Conservation (phyloP, 2,797 vertebrate genomes). For the Argya squamiceps region DNA sequence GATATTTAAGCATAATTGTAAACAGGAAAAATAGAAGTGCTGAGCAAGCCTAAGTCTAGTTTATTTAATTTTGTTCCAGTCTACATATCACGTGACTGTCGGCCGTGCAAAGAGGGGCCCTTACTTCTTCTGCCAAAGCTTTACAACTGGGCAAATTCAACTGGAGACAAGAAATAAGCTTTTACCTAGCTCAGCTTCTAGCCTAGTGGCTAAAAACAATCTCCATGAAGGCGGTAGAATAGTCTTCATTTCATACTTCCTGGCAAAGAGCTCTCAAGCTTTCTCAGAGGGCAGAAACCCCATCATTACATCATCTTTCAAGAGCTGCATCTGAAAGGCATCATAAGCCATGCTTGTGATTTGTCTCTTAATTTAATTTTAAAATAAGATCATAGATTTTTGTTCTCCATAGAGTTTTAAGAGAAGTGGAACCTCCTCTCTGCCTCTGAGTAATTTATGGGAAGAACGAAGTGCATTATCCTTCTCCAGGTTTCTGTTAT, state of each 20-base stretch:
- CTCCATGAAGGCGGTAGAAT: neutral
- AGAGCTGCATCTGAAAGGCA: neutral
- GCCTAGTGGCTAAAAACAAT: neutral
- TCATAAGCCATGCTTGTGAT: neutral
- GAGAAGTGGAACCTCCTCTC: neutral
- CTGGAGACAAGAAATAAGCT: neutral
- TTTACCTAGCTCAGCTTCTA: neutral
- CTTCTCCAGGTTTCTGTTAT: neutral
- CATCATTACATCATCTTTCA: neutral
- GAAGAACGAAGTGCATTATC: neutral
- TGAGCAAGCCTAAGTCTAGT: neutral
- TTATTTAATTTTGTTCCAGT: neutral
- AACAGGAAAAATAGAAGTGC: neutral
- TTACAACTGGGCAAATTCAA: neutral
- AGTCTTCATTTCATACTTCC: neutral
- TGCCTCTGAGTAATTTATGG: neutral
- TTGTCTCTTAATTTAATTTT: neutral
- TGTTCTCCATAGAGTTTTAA: neutral
- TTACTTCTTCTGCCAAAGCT: neutral
- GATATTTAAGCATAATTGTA: neutral
- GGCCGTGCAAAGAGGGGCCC: neutral
- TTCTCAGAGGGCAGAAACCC: neutral
- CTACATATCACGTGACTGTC: accelerated
- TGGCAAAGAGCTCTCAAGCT: neutral
- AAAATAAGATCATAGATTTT: neutral